Evolutionary conservation across 2,888 invertebrate genomes (phyloP).

Genomic region (Oscheius onirici): DNA sequence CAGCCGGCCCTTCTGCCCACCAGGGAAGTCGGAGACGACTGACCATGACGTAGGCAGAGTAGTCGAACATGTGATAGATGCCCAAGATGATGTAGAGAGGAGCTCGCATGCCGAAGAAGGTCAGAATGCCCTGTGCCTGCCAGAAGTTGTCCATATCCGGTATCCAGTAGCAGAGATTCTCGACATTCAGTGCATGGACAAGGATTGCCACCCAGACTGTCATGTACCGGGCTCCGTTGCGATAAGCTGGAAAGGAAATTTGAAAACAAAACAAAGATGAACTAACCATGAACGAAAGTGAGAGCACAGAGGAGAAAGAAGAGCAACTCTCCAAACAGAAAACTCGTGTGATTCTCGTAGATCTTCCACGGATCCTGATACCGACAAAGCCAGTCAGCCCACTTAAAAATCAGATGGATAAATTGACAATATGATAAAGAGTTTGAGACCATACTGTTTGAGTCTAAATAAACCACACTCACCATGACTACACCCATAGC

Average conservation of each 20-base stretch:
- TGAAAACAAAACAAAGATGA: background rate
- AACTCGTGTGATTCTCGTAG: conserved; percentile 76
- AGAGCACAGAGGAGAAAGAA: conserved; percentile 78
- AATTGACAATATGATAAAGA: background rate
- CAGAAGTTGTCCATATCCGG: conserved; percentile 85
- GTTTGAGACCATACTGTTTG: background rate
- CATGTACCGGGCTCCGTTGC: conserved; percentile 81
- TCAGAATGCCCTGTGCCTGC: conserved; percentile 81
- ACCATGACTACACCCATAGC: conserved; percentile 64
- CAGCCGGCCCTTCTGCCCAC: conserved; percentile 75
- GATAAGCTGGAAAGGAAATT: conserved; percentile 76
- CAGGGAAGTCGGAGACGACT: conserved; percentile 73
- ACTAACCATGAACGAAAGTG: conserved; percentile 77
- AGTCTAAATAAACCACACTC: conserved; percentile 7
- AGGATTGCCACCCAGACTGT: conserved; percentile 82
- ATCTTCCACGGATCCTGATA: conserved; percentile 63
- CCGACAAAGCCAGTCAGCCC: conserved; percentile 70
- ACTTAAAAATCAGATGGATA: conserved; percentile 53
- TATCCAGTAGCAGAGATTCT: conserved; percentile 79
- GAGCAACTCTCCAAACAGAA: conserved; percentile 78
- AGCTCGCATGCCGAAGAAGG: conserved; percentile 80
- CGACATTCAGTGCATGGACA: conserved; percentile 81
- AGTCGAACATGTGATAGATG: conserved; percentile 77
- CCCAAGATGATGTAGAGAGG: conserved; percentile 81
- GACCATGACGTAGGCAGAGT: conserved; percentile 75